Conservation (phyloP, 35 echinoderm and acorn worm genomes). For the Anneissia japonica region DNA sequence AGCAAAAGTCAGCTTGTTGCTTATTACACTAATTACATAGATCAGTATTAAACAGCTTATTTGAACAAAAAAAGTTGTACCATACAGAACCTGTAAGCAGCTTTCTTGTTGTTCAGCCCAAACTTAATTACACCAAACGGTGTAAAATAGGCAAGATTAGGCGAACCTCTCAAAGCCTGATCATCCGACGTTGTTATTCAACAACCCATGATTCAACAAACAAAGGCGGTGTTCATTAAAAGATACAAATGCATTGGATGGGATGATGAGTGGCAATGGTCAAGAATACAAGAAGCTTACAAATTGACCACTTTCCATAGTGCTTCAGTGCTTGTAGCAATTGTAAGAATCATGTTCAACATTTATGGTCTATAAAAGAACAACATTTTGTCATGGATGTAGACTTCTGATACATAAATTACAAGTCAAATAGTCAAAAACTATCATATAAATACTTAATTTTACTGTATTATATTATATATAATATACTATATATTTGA, state of each 20-base stretch:
- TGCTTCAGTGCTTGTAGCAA: no score
- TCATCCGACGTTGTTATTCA: background rate
- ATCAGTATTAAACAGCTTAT: background rate
- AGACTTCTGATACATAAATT: no score
- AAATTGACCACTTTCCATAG: background rate
- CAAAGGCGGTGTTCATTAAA: background rate
- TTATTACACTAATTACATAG: background rate
- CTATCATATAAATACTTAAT: no score
- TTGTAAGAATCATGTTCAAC: no score
- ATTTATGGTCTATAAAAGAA: no score
- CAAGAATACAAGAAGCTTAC: background rate
- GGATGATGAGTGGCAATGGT: background rate
- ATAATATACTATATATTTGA: no score
- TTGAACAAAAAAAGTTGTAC: background rate
- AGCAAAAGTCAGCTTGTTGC: background rate
- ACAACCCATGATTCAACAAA: background rate
- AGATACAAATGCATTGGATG: background rate
- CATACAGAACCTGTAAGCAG: background rate
- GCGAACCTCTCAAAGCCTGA: background rate
- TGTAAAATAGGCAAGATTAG: background rate
- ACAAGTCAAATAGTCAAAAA: no score
- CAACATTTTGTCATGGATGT: no score
- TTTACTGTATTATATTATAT: no score
- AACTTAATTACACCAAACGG: background rate
- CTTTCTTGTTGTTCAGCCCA: background rate